These are phyloP conservation scores for Cynopterus sphinx DNA, from an alignment of 2,797 vertebrate species.

Conservation along the genomic window DNA sequence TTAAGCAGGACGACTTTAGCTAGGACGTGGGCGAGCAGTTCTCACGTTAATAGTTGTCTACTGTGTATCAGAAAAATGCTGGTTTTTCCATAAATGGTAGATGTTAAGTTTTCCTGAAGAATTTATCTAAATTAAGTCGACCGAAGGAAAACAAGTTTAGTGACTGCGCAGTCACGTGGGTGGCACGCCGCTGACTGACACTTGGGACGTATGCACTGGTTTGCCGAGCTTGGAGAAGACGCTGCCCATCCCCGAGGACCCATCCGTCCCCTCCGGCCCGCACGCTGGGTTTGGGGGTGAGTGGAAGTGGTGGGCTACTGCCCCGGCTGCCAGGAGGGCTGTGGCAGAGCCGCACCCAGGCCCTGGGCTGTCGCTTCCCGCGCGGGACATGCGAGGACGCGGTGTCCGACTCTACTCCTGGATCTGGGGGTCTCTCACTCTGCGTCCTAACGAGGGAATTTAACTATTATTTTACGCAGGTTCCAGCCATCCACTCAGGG, in stretches of 20 bases:
- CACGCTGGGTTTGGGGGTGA: fast-evolving
- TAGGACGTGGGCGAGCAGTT: fast-evolving
- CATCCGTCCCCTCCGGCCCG: background rate
- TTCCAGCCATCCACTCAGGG: background rate
- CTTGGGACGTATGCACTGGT: fast-evolving
- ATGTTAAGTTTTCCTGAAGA: background rate
- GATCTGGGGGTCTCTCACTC: background rate
- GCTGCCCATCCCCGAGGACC: background rate
- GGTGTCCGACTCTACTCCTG: too few species aligned
- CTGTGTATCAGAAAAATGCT: background rate
- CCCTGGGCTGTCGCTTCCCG: too few species aligned
- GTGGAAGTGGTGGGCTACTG: background rate
- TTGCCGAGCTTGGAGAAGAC: background rate
- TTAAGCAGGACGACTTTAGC: background rate
- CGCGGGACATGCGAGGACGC: too few species aligned
- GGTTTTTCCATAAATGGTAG: background rate
- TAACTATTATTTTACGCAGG: background rate
- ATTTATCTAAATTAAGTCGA: background rate
- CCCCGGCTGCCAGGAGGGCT: background rate
- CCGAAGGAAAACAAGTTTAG: background rate
- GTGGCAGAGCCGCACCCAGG: background rate
- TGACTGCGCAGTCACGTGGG: background rate
- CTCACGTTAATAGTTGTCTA: too few species aligned
- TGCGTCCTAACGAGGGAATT: background rate
- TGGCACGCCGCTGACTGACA: background rate